Evolutionary conservation across 2,113 vertebrate species (phyloP).

Genomic region (Sphaerodactylus townsendi): DNA sequence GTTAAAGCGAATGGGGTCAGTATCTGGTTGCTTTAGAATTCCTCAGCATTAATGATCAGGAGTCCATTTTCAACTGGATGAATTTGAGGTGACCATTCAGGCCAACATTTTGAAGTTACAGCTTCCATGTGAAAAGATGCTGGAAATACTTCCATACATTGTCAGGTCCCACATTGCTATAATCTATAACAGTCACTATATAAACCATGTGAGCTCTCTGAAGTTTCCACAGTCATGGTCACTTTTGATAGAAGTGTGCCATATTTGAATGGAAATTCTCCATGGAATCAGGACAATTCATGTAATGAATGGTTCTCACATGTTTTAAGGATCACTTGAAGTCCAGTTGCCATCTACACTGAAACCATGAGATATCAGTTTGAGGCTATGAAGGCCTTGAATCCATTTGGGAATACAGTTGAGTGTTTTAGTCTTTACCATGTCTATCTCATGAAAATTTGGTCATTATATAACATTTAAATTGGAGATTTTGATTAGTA

Average conservation of each 20-base stretch:
- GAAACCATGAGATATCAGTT: not conserved
- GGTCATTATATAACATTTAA: not conserved
- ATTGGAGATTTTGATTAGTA: not conserved
- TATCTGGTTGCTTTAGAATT: not conserved
- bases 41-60: not conserved
- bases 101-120: not conserved
- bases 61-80: not conserved
- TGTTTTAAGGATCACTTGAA: not conserved
- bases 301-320: not conserved
- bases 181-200: not conserved
- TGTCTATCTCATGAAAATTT: not conserved
- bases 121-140: not conserved
- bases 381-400: not conserved
- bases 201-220: not conserved
- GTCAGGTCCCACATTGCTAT: not conserved
- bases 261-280: not conserved
- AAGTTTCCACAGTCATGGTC: not conserved
- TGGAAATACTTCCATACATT: not conserved
- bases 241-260: not conserved
- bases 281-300: not conserved
- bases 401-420: not conserved
- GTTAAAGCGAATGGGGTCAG: not conserved
- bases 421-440: not conserved
- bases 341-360: not conserved
- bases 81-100: not conserved